Evolutionary conservation across 1,140 invertebrate species (phyloP).

Genomic region (Drosophila funebris): DNA sequence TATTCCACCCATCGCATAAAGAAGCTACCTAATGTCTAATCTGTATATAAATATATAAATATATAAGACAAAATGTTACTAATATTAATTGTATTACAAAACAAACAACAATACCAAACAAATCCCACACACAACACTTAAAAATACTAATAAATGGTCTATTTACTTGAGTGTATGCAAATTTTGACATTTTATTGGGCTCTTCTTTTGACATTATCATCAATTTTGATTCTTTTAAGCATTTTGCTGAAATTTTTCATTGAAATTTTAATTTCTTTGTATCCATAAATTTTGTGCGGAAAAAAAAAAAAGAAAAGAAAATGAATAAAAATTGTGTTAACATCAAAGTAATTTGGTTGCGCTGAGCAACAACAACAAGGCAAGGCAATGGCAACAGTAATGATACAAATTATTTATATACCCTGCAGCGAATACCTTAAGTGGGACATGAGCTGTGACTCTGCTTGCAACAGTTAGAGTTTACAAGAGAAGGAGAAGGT

Average conservation of each 20-base stretch:
- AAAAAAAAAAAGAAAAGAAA: neutral
- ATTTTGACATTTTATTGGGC: slow-evolving; percentile 23
- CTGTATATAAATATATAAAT: slow-evolving; percentile 5
- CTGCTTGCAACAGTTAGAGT: too few species aligned
- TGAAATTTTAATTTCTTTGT: slow-evolving; percentile 44
- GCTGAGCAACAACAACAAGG: slow-evolving; percentile 22
- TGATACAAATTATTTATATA: slow-evolving; percentile 25
- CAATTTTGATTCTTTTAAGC: slow-evolving; percentile 5
- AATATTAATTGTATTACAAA: neutral
- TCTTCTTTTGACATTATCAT: neutral
- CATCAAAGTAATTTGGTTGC: slow-evolving; percentile 42
- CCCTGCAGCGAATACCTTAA: neutral
- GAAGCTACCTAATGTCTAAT: neutral
- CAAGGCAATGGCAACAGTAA: slow-evolving; percentile 11
- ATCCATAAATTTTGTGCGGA: slow-evolving; percentile 25
- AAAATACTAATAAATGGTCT: slow-evolving; percentile 61
- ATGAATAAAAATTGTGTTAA: slow-evolving; percentile 10
- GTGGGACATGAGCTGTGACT: neutral
- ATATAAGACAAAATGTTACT: neutral
- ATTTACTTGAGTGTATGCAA: slow-evolving; percentile 69
- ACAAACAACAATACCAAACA: too few species aligned
- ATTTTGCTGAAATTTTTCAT: slow-evolving; percentile 7
- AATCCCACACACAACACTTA: slow-evolving; percentile 20
- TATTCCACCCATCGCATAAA: slow-evolving; percentile 2
- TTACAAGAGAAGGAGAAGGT: too few species aligned